phyloP scores from a whole-genome alignment of 2,888 invertebrate species.

The Cephus nigrinus region DNA sequence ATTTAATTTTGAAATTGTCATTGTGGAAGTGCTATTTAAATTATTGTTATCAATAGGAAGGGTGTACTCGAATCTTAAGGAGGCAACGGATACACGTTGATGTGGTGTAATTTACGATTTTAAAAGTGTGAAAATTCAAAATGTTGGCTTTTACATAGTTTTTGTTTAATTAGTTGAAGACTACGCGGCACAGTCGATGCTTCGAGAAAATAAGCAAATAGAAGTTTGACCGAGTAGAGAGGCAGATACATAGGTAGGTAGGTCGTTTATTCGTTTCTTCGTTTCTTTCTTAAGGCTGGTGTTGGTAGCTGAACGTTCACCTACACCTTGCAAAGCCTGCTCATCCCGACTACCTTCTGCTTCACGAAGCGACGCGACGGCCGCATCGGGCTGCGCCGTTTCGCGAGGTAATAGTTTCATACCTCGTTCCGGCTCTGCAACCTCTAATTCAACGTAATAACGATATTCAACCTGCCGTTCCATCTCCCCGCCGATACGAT shows the following conservation, averaged over 20 bases:
- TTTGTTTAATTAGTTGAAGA: neutral
- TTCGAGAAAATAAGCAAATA: neutral
- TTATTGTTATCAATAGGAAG: no score
- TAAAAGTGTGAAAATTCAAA: neutral
- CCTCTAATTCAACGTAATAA: conserved; percentile 66
- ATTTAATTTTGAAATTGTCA: no score
- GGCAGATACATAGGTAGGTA: neutral
- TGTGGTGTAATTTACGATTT: neutral
- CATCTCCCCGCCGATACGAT: conserved; percentile 36
- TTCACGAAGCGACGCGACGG: neutral
- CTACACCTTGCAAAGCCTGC: neutral
- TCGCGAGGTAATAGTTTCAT: conserved; percentile 66
- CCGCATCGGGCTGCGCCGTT: conserved; percentile 38
- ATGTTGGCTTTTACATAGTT: no score
- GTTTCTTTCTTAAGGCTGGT: neutral
- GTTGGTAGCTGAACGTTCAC: neutral
- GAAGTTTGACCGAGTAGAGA: neutral
- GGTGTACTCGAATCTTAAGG: no score
- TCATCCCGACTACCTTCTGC: neutral
- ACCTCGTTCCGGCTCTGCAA: conserved; percentile 66
- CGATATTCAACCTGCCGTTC: conserved; percentile 64
- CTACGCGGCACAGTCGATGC: neutral
- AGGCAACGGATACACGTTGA: neutral
- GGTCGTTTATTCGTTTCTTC: neutral
- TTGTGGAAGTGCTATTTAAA: no score